Percentiles rank a stretch among this genome's conserved stretches.
phyloP scores from a whole-genome alignment of 2,113 vertebrate genomes.

The Anguilla japonica region DNA sequence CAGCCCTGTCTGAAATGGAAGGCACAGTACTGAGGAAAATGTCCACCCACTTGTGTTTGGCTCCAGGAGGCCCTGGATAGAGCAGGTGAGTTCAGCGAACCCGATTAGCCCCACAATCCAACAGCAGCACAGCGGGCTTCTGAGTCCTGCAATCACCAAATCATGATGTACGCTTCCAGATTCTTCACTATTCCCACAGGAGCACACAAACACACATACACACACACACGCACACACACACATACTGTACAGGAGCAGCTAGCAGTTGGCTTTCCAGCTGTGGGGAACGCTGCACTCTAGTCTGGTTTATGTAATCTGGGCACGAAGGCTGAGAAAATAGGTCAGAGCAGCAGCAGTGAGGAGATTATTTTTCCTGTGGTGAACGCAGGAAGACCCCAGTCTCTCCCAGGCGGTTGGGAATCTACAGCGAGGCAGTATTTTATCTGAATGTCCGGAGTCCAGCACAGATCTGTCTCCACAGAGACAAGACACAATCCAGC shows the following conservation, averaged over 20 bases:
- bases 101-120: background rate
- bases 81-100: background rate
- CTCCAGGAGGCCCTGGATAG: background rate
- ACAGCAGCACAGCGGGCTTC: too few species aligned
- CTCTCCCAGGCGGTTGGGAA: background rate
- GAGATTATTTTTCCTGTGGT: background rate
- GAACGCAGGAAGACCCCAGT: background rate
- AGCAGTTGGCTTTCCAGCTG: background rate
- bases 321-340: background rate
- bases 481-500: too few species aligned
- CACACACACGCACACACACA: conserved; percentile 2
- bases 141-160: background rate
- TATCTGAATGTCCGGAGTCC: too few species aligned
- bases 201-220: background rate
- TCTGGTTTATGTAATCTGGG: background rate
- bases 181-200: background rate
- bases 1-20: background rate
- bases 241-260: background rate
- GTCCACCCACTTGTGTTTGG: too few species aligned
- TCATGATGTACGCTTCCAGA: background rate
- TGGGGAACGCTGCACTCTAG: background rate
- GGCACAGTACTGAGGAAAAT: background rate
- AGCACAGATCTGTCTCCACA: too few species aligned
- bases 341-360: background rate
- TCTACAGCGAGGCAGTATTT: background rate